Percentiles rank a stretch among this genome's conserved stretches.
These are phyloP conservation scores for Drosophila quadrilineata DNA, from an alignment of 1,140 invertebrate genomes.

Conservation along the genomic window DNA sequence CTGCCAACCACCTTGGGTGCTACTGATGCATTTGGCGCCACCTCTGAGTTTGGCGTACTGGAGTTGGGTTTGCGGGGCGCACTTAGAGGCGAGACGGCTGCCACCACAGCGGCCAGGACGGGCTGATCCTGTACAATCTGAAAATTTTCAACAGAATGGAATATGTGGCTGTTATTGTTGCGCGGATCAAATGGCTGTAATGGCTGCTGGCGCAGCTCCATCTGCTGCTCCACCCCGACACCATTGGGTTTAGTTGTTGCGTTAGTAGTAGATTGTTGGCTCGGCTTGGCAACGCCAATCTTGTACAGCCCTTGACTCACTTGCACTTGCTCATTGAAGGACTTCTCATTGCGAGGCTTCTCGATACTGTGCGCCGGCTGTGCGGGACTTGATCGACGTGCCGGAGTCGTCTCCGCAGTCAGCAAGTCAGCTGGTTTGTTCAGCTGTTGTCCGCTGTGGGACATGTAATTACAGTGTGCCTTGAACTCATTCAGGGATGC, in stretches of 20 bases:
- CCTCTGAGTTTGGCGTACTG: slow-evolving; percentile 21
- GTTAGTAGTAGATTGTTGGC: slow-evolving; percentile 60
- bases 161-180: slow-evolving; percentile 72
- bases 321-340: slow-evolving; percentile 72
- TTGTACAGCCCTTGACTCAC: slow-evolving; percentile 80
- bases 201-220: slow-evolving; percentile 12
- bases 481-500: slow-evolving; percentile 50
- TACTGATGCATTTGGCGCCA: slow-evolving; percentile 42
- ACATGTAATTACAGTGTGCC: slow-evolving; percentile 54
- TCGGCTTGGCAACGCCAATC: slow-evolving; percentile 60
- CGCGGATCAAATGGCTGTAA: slow-evolving; percentile 37
- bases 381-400: slow-evolving; percentile 29
- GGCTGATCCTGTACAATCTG: slow-evolving; percentile 66
- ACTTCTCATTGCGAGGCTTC: slow-evolving; percentile 68
- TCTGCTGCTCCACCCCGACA: slow-evolving; percentile 29
- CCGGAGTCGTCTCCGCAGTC: slow-evolving; percentile 24
- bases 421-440: slow-evolving; percentile 38
- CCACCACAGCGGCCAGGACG: slow-evolving; percentile 25
- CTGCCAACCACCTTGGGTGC: slow-evolving; percentile 39
- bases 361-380: slow-evolving; percentile 54
- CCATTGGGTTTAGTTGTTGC: slow-evolving; percentile 41
- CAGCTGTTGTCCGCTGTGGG: slow-evolving; percentile 47
- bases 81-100: slow-evolving; percentile 54
- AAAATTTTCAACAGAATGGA: slow-evolving; percentile 82
- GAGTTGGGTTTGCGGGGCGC: slow-evolving; percentile 58